A percentile compares a stretch with the other conserved stretches of the same genome.
Evolutionary conservation across 2,113 vertebrate genomes (phyloP).

Genomic region (Festucalex cinctus): DNA sequence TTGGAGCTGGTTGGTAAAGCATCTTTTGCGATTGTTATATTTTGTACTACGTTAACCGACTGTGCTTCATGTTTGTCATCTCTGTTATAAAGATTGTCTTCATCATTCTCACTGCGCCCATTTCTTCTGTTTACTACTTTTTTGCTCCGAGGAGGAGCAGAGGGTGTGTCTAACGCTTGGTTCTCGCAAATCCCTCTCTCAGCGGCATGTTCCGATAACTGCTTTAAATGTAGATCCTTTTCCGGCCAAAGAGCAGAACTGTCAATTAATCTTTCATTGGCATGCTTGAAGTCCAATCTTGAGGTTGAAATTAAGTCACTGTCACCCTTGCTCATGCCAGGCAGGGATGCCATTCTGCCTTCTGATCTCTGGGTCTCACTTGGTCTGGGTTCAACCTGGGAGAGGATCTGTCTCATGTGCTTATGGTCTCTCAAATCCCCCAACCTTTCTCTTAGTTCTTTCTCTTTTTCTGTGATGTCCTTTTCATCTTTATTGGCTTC

Average conservation of each 20-base stretch:
- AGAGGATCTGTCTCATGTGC: constrained; percentile 52
- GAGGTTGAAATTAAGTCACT: constrained; percentile 7
- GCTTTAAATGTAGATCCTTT: constrained; percentile 18
- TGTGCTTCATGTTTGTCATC: constrained; percentile 4
- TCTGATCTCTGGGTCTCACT: constrained; percentile 35
- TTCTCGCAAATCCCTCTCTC: constrained; percentile 12
- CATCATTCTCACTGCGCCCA: constrained; percentile 13
- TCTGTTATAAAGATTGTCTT: constrained; percentile 13
- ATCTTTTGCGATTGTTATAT: not conserved
- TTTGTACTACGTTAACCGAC: not conserved
- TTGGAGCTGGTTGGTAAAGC: not conserved
- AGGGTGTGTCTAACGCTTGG: constrained; percentile 30
- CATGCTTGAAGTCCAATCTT: constrained; percentile 16
- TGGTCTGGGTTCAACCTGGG: constrained; percentile 46
- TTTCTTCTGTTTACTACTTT: constrained; percentile 34
- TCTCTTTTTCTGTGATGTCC: constrained; percentile 23
- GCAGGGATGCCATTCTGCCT: constrained; percentile 17
- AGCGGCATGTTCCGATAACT: constrained; percentile 27
- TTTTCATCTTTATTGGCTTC: constrained; percentile 21
- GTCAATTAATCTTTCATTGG: constrained; percentile 16
- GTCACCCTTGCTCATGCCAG: constrained; percentile 21
- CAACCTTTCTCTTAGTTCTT: constrained; percentile 44
- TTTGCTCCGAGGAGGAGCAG: constrained; percentile 56
- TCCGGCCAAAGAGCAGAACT: not conserved
- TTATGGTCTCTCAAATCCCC: constrained; percentile 51